These are phyloP conservation scores for Yponomeuta sedellus DNA, from an alignment of 2,888 invertebrate genomes.

Conservation along the genomic window DNA sequence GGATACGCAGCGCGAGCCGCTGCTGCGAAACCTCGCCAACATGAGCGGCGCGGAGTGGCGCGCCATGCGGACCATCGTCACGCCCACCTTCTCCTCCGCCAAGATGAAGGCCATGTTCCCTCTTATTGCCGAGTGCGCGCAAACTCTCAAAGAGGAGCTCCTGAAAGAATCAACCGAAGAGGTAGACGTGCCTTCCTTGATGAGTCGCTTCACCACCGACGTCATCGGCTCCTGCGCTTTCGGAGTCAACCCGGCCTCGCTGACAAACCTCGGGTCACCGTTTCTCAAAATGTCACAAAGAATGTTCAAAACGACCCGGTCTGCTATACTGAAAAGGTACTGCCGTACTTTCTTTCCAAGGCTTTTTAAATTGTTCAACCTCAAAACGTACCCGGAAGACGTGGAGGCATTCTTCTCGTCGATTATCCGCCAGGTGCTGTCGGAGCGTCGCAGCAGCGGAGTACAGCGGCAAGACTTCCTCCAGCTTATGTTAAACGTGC, in stretches of 20 bases:
- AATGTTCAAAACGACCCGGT: slow-evolving; percentile 59
- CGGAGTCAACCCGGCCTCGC: slow-evolving; percentile 59
- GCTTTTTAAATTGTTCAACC: slow-evolving; percentile 61
- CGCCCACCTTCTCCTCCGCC: slow-evolving; percentile 67
- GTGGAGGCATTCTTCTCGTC: slow-evolving; percentile 60
- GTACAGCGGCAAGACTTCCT: slow-evolving; percentile 58
- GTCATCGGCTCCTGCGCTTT: slow-evolving; percentile 69
- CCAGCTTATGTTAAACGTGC: slow-evolving; percentile 67
- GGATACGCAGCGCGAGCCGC: slow-evolving; percentile 61
- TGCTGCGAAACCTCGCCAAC: slow-evolving; percentile 62
- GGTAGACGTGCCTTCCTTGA: slow-evolving; percentile 53
- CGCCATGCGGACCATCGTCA: slow-evolving; percentile 62
- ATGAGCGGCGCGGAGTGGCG: slow-evolving; percentile 70
- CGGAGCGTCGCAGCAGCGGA: slow-evolving; percentile 50
- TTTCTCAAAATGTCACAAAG: slow-evolving; percentile 64
- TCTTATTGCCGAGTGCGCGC: slow-evolving; percentile 57
- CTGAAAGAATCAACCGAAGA: slow-evolving; percentile 39
- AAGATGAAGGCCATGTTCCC: slow-evolving; percentile 74
- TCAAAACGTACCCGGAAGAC: slow-evolving; percentile 56
- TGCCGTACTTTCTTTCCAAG: slow-evolving; percentile 61
- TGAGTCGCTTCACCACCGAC: slow-evolving; percentile 63
- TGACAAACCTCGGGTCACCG: slow-evolving; percentile 57
- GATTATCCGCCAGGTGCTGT: slow-evolving; percentile 59
- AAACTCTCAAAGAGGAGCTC: slow-evolving; percentile 45
- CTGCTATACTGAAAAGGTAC: slow-evolving; percentile 58